Conservation (phyloP, 2,888 invertebrate genomes). For the Stegana nigrithorax region DNA sequence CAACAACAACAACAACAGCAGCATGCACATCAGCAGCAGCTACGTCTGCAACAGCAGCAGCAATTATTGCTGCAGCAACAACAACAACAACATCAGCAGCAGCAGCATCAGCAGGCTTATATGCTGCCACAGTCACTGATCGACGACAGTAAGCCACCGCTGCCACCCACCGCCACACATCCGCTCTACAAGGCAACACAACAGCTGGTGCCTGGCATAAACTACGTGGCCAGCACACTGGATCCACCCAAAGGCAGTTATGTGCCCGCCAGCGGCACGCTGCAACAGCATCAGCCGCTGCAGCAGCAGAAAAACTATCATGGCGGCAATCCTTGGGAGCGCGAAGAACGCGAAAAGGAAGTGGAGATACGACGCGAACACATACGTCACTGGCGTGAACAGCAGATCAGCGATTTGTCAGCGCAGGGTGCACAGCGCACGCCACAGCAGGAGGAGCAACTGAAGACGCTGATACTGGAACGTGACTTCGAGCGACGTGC, state of each 20-base stretch:
- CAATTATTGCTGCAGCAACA: constrained; percentile 32
- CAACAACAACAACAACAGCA: constrained; percentile 43
- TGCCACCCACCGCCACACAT: constrained; percentile 79
- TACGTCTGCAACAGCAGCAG: constrained; percentile 32
- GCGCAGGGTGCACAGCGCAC: constrained; percentile 77
- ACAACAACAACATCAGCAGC: constrained; percentile 30
- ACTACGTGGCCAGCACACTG: constrained; percentile 78
- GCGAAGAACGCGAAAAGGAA: constrained; percentile 90
- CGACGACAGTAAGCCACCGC: constrained; percentile 71
- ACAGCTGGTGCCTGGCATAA: constrained; percentile 59
- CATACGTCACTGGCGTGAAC: constrained; percentile 84
- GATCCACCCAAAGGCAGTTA: constrained; percentile 82
- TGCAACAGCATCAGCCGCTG: constrained; percentile 33
- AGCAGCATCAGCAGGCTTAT: constrained; percentile 33
- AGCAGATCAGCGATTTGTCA: constrained; percentile 85
- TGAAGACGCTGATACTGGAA: constrained; percentile 90
- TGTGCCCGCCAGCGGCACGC: constrained; percentile 69
- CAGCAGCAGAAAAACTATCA: constrained; percentile 47
- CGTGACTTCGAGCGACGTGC: constrained; percentile 93
- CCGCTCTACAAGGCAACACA: constrained; percentile 72
- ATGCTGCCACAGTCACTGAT: constrained; percentile 31
- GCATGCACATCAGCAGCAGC: constrained; percentile 36
- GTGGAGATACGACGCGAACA: constrained; percentile 78
- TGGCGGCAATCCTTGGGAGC: constrained; percentile 88
- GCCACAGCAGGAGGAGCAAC: constrained; percentile 86